These are phyloP conservation scores for Augiades crinisus DNA, from an alignment of 2,888 invertebrate species.

Conservation along the genomic window DNA sequence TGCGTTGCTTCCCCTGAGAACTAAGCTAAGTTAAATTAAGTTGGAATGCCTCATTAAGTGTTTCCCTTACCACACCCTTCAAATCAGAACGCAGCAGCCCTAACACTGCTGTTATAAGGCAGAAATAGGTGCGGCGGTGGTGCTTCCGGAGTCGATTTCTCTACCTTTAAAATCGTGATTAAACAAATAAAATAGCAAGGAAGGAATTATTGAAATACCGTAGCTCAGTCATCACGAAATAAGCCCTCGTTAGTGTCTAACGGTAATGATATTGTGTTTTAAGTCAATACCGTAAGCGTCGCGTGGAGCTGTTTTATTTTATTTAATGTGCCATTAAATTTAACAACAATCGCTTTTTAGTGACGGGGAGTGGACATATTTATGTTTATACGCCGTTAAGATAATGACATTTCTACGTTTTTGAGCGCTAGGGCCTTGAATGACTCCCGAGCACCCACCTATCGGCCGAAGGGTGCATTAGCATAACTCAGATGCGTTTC, in stretches of 20 bases:
- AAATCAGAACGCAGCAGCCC: no score
- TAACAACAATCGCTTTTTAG: conserved; percentile 76
- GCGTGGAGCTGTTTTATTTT: conserved; percentile 57
- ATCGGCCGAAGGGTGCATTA: conserved; percentile 35
- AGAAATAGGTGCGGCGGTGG: no score
- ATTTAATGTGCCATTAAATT: conserved; percentile 74
- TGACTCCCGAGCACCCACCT: conserved; percentile 35
- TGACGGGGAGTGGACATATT: conserved; percentile 68
- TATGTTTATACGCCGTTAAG: conserved; percentile 71
- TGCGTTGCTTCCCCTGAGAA: no score
- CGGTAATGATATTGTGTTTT: conserved; percentile 33
- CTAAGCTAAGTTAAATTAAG: no score
- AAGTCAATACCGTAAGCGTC: conserved; percentile 51
- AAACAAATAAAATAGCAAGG: neutral
- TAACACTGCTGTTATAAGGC: no score
- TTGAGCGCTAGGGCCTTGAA: conserved; percentile 34
- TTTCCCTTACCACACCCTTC: no score
- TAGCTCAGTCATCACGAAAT: neutral
- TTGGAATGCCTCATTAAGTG: no score
- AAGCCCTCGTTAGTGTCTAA: conserved; percentile 16
- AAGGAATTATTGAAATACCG: neutral
- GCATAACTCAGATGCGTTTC: conserved; percentile 42
- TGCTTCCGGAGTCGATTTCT: no score
- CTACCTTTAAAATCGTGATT: no score
- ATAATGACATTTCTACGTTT: conserved; percentile 55